Base-by-base conservation (phyloP, 1,140 invertebrate species). In the Hylyphantes graminicola region DNA sequence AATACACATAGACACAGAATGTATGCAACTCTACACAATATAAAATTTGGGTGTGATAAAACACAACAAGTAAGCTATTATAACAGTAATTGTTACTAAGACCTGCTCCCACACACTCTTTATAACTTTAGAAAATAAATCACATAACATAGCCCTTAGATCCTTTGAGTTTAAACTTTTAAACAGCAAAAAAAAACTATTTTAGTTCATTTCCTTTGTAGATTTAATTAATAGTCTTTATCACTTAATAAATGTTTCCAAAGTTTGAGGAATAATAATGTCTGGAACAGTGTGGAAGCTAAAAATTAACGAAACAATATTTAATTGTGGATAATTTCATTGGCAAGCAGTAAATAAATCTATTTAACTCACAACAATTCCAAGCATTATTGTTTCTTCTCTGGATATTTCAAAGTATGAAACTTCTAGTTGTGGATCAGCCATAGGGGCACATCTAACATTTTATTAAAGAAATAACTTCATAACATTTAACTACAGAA, bases 301-400 rank as follows among this genome's bases (percentile, higher is more conserved):
- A 5, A 5, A 35, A 35, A 35, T 35, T 7, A 59, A 4, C n/a
- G 11, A 59, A 59, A 7, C 57, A 59, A 13, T 59, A 59, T 13
- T 13, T 13, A 59, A 13, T 59, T 7, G 2, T 59, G n/a, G 2
- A 59, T n/a, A 3, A 59, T 3, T 13, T 59, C 11, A 7, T 59
- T 59, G n/a, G n/a, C 12, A 59, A 59, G 12, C 4, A 59, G 57
- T 59, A 9, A 12, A 59, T 59, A 17, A 55, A 57, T 12, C 8
- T 74, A 74, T 74, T 7, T 11, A 35, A 65, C 80, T 83, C 75
- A 86, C 86, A 87, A 91, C 94, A 81, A 96, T 91, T 15, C 97
- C 96, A 0, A 99, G 90, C 15, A 90, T 85, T 88, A 94, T 93
- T 90, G 98, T 92, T 88, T 99, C 94, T 57, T 94, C 93, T 82